phyloP scores from a whole-genome alignment of 2,888 invertebrate species.

The Sisyra terminalis region DNA sequence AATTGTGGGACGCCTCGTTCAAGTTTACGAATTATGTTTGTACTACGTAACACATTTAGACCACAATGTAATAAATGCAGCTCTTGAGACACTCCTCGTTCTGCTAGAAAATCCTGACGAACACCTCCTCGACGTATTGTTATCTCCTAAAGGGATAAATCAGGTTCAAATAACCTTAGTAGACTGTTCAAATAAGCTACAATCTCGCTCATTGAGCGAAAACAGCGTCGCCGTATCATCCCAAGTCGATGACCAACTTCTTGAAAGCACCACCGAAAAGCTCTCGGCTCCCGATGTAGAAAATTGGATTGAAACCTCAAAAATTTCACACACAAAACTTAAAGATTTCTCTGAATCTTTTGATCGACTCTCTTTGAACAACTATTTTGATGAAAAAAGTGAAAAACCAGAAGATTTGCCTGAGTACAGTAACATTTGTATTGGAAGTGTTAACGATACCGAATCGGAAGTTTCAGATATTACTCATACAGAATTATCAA shows the following conservation, averaged over 20 bases:
- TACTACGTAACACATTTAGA: slow-evolving; percentile 52
- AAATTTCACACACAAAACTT: slow-evolving; percentile 20
- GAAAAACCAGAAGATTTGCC: slow-evolving; percentile 4
- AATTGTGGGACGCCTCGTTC: slow-evolving; percentile 26
- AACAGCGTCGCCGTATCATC: slow-evolving; percentile 26
- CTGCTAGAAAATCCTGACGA: slow-evolving; percentile 37
- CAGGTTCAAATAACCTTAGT: slow-evolving; percentile 25
- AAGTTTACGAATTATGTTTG: slow-evolving; percentile 65
- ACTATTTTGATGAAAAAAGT: slow-evolving; percentile 6
- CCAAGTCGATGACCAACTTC: slow-evolving; percentile 20
- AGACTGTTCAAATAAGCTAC: slow-evolving; percentile 21
- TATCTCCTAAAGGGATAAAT: slow-evolving; percentile 30
- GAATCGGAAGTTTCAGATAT: slow-evolving; percentile 5
- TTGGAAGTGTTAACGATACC: slow-evolving; percentile 12
- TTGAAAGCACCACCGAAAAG: slow-evolving; percentile 23
- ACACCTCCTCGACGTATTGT: slow-evolving; percentile 32
- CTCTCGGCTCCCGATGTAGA: slow-evolving; percentile 23
- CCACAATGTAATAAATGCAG: slow-evolving; percentile 78
- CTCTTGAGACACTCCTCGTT: slow-evolving; percentile 60
- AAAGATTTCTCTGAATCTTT: slow-evolving; percentile 14
- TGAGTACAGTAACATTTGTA: slow-evolving; percentile 16
- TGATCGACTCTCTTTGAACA: slow-evolving; percentile 11
- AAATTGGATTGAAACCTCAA: slow-evolving; percentile 26
- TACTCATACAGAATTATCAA: slow-evolving; percentile 4
- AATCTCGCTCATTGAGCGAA: slow-evolving; percentile 36